phyloP scores from a whole-genome alignment of 2,797 vertebrate species.

The Arctocebus calabarensis region DNA sequence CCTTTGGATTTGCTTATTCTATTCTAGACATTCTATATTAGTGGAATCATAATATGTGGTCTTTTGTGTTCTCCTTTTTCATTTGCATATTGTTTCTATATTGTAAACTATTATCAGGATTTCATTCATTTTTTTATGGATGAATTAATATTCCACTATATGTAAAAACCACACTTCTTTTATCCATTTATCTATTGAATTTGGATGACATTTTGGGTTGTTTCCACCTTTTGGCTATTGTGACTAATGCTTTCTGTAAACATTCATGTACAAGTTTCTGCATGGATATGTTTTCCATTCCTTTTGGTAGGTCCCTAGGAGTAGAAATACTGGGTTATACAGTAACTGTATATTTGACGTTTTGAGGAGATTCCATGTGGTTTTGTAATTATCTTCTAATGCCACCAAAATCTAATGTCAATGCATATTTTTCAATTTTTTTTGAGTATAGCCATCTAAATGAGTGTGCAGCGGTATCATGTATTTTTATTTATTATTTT shows the following conservation, averaged over 20 bases:
- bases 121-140: not conserved
- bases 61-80: not conserved
- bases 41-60: not conserved
- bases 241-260: not conserved
- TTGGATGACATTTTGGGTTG: not conserved
- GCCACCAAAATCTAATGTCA: not conserved
- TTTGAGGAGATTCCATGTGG: not conserved
- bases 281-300: not conserved
- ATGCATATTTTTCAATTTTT: not conserved
- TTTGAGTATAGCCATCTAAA: not conserved
- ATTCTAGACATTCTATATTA: not conserved
- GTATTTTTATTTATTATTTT: too few species aligned
- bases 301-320: not conserved
- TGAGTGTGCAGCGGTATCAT: not conserved
- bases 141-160: not conserved
- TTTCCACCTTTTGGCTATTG: not conserved
- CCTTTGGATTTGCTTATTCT: not conserved
- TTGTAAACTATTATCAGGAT: not conserved
- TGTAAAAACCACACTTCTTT: not conserved
- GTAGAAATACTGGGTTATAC: not conserved
- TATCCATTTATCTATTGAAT: not conserved
- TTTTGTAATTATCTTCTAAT: not conserved
- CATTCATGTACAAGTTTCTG: not conserved
- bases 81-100: not conserved
- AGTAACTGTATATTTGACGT: not conserved